Percentiles rank a stretch among this genome's conserved stretches.
These are phyloP conservation scores for Pleuronectes platessa DNA, from an alignment of 2,113 vertebrate genomes.

Conservation along the genomic window DNA sequence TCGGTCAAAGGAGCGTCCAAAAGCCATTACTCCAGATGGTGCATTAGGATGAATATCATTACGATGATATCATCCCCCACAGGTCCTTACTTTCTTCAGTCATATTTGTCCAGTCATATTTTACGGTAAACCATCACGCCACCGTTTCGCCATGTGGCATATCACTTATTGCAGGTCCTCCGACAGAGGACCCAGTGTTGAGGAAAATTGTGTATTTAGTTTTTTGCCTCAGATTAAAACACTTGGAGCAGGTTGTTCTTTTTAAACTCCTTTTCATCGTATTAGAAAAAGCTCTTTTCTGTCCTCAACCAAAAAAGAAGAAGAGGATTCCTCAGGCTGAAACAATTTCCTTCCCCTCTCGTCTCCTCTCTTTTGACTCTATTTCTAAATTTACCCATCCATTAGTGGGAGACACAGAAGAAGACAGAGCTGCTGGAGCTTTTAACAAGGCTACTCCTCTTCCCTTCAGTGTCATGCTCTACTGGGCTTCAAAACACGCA, in stretches of 20 bases:
- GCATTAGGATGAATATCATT: conserved; percentile 71
- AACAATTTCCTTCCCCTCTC: conserved; percentile 38
- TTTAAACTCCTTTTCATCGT: conserved; percentile 40
- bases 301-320: conserved; percentile 30
- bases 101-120: conserved; percentile 47
- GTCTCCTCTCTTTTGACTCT: conserved; percentile 54
- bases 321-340: conserved; percentile 57
- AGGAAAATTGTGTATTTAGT: not conserved
- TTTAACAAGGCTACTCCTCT: conserved; percentile 72
- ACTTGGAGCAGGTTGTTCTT: conserved; percentile 43
- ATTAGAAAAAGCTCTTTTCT: conserved; percentile 59
- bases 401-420: conserved; percentile 70
- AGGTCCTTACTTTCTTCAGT: conserved; percentile 46
- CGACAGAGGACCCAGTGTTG: not conserved
- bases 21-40: conserved; percentile 77
- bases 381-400: conserved; percentile 77
- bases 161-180: not conserved
- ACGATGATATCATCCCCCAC: conserved; percentile 70
- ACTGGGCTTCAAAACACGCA: conserved; percentile 69
- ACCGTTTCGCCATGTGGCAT: conserved; percentile 14
- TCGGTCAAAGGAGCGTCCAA: conserved; percentile 66
- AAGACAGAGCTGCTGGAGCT: conserved; percentile 63
- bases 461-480: conserved; percentile 68
- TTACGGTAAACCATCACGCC: conserved; percentile 34
- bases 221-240: conserved; percentile 30